Percentiles rank a stretch among this genome's conserved stretches.
Conservation (phyloP, 2,888 invertebrate genomes). For the Thymelicus lineola region DNA sequence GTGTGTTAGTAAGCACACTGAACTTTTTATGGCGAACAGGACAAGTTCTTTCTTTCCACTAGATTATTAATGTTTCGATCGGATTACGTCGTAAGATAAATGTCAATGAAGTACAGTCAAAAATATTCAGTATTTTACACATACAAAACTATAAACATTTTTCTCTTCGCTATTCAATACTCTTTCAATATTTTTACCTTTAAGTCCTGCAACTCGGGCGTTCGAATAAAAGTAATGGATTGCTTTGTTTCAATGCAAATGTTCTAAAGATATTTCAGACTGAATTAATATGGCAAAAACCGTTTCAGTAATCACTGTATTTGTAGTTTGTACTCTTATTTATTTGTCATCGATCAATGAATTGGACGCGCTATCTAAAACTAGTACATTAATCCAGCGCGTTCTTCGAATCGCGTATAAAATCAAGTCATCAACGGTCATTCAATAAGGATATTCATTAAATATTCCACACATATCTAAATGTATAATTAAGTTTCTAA, state of each 20-base stretch:
- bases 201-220: constrained; percentile 15
- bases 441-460: too few relatives aligned
- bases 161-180: constrained; percentile 56
- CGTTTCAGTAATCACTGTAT: constrained; percentile 6
- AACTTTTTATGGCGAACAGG: too few relatives aligned
- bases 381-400: not conserved
- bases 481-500: too few relatives aligned
- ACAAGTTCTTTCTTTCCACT: too few relatives aligned
- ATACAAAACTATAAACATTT: constrained; percentile 55
- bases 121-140: constrained; percentile 54
- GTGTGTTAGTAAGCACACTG: too few relatives aligned
- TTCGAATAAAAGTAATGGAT: constrained; percentile 35
- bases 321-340: not conserved
- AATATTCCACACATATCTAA: too few relatives aligned
- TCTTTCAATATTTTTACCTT: constrained; percentile 42
- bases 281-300: constrained; percentile 20
- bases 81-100: too few relatives aligned
- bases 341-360: too few relatives aligned
- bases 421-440: too few relatives aligned
- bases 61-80: too few relatives aligned
- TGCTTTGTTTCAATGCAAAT: constrained; percentile 31
- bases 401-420: too few relatives aligned
- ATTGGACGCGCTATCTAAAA: constrained; percentile 1
- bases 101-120: too few relatives aligned
- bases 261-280: constrained; percentile 23